Evolutionary conservation across 2,888 invertebrate species (phyloP).

Genomic region (Calameuta pallipes): DNA sequence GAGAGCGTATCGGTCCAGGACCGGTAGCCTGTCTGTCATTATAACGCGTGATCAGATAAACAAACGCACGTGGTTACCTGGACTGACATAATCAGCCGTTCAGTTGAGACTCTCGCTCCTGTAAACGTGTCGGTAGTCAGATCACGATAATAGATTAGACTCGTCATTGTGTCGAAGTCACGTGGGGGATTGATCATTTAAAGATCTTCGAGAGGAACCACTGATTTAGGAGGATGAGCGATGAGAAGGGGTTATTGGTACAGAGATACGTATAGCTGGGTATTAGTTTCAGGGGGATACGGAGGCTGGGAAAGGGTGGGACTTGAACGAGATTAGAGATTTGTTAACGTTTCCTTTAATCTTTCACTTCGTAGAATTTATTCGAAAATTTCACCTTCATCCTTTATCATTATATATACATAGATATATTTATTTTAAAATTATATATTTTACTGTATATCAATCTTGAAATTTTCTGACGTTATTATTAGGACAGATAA

Average conservation of each 20-base stretch:
- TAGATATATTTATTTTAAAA: not conserved
- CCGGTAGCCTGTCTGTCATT: slow-evolving; percentile 52
- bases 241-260: not conserved
- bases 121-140: slow-evolving; percentile 27
- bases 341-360: not conserved
- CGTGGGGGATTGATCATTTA: slow-evolving; percentile 2
- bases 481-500: not conserved
- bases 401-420: not conserved
- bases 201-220: not conserved
- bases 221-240: not conserved
- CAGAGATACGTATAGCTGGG: not conserved
- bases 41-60: slow-evolving; percentile 60
- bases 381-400: not conserved
- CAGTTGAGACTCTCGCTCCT: slow-evolving; percentile 26
- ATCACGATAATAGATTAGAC: slow-evolving; percentile 46
- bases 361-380: not conserved
- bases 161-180: slow-evolving; percentile 33
- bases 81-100: slow-evolving; percentile 56
- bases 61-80: slow-evolving; percentile 53
- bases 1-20: slow-evolving; percentile 15
- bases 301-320: not conserved
- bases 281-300: not conserved
- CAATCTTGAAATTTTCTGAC: not conserved
- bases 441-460: not conserved
- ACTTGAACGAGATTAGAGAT: not conserved